Evolutionary conservation across 2,113 vertebrate genomes (phyloP).

Genomic region (Odocoileus hemionus): DNA sequence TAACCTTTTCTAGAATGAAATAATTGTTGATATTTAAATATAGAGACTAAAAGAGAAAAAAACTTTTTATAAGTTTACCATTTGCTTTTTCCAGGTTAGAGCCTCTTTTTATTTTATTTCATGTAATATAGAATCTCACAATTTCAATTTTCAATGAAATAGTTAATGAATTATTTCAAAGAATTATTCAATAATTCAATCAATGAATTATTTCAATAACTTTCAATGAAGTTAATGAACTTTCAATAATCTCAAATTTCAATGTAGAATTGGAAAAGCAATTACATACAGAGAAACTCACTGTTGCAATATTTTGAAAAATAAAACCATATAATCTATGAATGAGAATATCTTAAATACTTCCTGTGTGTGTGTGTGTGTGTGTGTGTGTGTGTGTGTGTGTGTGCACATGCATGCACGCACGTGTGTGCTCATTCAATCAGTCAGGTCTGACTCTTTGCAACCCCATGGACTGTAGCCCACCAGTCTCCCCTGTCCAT

Average conservation of each 20-base stretch:
- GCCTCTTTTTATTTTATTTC: not conserved
- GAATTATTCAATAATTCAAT: no score
- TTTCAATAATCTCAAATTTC: not conserved
- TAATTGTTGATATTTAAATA: not conserved
- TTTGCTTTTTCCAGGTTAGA: not conserved
- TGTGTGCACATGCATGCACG: no score
- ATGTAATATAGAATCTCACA: not conserved
- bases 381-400: not conserved
- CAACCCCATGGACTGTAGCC: not conserved
- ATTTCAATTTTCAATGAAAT: not conserved
- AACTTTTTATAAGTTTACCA: not conserved
- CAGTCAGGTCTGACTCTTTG: not conserved
- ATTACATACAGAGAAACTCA: not conserved
- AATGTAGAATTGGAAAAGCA: not conserved
- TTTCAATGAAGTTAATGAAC: no score
- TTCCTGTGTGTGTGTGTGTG: not conserved
- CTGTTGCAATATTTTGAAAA: not conserved
- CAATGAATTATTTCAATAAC: no score
- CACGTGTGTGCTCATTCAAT: no score
- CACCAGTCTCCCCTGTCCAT: not conserved
- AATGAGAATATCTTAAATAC: not conserved
- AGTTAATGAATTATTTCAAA: no score
- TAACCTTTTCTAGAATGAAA: not conserved
- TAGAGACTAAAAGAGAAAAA: not conserved
- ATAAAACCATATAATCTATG: not conserved